Percentiles rank a stretch among this genome's conserved stretches.
phyloP scores from a whole-genome alignment of 2,797 vertebrate genomes.

The Spea hammondii region DNA sequence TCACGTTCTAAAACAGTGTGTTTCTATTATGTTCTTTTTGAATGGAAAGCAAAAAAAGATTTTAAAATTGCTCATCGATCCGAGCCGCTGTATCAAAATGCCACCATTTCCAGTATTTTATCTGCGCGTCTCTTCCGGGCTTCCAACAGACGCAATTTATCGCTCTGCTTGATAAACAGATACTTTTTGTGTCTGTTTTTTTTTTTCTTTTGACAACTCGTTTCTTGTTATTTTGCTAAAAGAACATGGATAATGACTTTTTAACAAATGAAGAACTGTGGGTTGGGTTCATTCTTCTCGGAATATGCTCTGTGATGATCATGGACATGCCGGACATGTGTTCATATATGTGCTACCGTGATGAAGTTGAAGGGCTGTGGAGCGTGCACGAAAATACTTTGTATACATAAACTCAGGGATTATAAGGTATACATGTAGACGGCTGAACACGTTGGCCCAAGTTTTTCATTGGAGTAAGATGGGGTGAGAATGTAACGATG shows the following conservation, averaged over 20 bases:
- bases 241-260: neutral
- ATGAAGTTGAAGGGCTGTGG: too few relatives aligned
- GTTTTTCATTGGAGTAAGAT: too few relatives aligned
- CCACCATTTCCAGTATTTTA: conserved; percentile 28
- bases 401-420: too few relatives aligned
- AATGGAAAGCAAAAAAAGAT: conserved; percentile 42
- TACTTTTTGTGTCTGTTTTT: neutral
- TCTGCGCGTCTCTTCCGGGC: conserved; percentile 1
- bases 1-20: conserved; percentile 26
- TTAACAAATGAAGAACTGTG: neutral
- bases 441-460: too few relatives aligned
- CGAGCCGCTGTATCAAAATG: conserved; percentile 20
- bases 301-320: neutral
- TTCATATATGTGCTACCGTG: too few relatives aligned
- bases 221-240: neutral
- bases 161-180: neutral
- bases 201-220: neutral
- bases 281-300: neutral
- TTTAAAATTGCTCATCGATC: conserved; percentile 42
- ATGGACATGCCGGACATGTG: too few relatives aligned
- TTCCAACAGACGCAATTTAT: conserved; percentile 26
- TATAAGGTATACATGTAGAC: too few relatives aligned
- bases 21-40: conserved; percentile 29
- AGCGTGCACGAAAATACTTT: too few relatives aligned
- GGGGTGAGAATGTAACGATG: too few relatives aligned